A percentile compares a stretch with the other conserved stretches of the same genome.
Evolutionary conservation across 2,888 invertebrate genomes (phyloP).

Genomic region (Melitaea athalia): DNA sequence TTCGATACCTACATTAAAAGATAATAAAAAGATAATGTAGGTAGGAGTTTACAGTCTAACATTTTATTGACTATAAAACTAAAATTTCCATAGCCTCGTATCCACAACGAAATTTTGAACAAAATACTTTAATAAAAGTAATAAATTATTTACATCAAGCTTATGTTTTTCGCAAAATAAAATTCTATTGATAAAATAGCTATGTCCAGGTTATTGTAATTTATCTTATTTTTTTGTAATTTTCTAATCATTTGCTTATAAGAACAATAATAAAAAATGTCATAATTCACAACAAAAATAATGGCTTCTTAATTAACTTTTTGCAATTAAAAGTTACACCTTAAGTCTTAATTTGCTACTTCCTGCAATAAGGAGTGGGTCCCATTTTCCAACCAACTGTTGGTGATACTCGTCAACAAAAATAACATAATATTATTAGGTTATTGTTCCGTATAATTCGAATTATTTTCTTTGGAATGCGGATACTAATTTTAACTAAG

Average conservation of each 20-base stretch:
- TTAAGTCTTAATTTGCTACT: no score
- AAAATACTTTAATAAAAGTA: background rate
- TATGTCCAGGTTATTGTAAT: no score
- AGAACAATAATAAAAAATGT: no score
- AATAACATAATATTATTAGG: no score
- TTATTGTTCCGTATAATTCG: background rate
- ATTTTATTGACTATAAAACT: conserved; percentile 17
- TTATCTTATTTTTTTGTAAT: no score
- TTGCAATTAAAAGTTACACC: background rate
- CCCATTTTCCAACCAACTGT: no score
- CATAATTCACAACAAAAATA: no score
- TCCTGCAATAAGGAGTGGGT: no score
- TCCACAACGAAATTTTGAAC: background rate
- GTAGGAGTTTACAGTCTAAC: conserved; percentile 16
- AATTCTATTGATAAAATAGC: no score
- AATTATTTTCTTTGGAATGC: conserved; percentile 43
- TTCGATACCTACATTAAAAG: conserved; percentile 10
- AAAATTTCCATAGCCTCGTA: background rate
- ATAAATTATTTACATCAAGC: background rate
- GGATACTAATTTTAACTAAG: conserved; percentile 37
- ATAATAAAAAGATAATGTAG: conserved; percentile 18
- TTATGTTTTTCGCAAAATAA: no score
- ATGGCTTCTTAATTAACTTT: background rate
- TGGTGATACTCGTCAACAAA: background rate
- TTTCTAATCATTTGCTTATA: no score